Percentiles rank a stretch among this genome's conserved stretches.
Evolutionary conservation across 1,140 invertebrate species (phyloP).

Genomic region (Melitaea cinxia): DNA sequence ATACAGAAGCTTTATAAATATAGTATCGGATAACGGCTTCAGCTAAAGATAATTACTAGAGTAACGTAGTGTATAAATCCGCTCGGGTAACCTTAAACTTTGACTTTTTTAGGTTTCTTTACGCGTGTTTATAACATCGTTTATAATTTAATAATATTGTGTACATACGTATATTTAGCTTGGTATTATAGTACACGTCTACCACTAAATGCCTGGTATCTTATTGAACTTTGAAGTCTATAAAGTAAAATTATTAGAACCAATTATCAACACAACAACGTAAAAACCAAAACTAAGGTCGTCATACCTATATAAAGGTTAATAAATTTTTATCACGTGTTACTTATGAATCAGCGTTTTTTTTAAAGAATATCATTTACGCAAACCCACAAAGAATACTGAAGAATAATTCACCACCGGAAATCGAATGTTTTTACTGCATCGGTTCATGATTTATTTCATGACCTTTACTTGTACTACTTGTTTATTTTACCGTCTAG

Average conservation of each 20-base stretch:
- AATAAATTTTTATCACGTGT: no score
- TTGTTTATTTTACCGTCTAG: constrained; percentile 6
- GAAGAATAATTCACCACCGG: constrained; percentile 1
- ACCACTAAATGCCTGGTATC: no score
- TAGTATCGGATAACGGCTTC: neutral
- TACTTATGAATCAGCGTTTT: no score
- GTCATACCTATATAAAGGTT: no score
- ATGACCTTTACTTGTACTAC: constrained; percentile 7
- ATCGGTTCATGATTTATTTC: constrained; percentile 3
- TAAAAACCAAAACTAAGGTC: no score
- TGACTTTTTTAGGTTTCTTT: neutral
- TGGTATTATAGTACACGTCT: no score
- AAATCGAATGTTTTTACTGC: constrained; percentile 1
- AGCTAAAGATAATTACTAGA: neutral
- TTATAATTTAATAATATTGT: no score
- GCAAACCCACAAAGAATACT: neutral
- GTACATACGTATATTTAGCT: no score
- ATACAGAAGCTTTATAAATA: neutral
- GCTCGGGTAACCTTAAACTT: neutral
- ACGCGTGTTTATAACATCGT: neutral
- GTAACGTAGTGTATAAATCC: neutral
- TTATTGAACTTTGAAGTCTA: no score
- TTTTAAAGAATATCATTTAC: neutral
- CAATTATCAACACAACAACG: no score
- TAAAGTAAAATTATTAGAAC: no score